Evolutionary conservation across 2,888 invertebrate genomes (phyloP), one percentile per base, ranked within the genome.

Genomic region (Sclerodermus sp.): DNA sequence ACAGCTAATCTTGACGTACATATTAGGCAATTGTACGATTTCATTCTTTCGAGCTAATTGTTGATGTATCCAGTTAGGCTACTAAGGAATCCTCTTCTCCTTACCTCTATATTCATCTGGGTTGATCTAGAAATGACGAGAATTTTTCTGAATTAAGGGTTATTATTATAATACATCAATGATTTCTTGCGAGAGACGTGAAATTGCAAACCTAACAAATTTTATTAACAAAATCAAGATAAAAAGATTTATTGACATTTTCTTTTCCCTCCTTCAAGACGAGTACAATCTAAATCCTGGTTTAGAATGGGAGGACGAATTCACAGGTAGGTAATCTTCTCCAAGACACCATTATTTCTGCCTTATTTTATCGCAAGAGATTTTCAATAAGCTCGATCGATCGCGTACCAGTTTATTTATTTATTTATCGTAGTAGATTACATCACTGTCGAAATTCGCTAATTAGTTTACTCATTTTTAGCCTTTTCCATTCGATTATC

Each of bases 261-360:
- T 79, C 79, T 81, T 79, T 80, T 80, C 80, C 80, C 79, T 80
- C 79, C 87, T 89, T 91, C 90, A 92, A 94, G 94, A 94, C 88
- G 94, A 94, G 87, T 94, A 94, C 93, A 93, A 94, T 93, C 93
- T 94, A 89, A 93, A 93, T 89, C 93, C 93, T 88, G 93, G 93
- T 91, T 93, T 95, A 93, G 95, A 95, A 86, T 95, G 95, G 95
- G 95, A 95, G 89, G 95, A 95, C 92, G 95, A 95, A 86, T 95
- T 95, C 85, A 93, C 94, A 95, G 94, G 95, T 95, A 95, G 93
- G 94, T 90, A 85, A 75, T 72, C 66, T 70, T 73, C 70, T 73
- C 70, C 68, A 66, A 67, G 69, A 63, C 45, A 34, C 23, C 23
- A 55, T 57, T 60, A 42, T 58, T 55, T 57, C 46, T 60, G 44